Base-by-base conservation (phyloP, 2,888 invertebrate species). In the Drosophila anomalata region DNA sequence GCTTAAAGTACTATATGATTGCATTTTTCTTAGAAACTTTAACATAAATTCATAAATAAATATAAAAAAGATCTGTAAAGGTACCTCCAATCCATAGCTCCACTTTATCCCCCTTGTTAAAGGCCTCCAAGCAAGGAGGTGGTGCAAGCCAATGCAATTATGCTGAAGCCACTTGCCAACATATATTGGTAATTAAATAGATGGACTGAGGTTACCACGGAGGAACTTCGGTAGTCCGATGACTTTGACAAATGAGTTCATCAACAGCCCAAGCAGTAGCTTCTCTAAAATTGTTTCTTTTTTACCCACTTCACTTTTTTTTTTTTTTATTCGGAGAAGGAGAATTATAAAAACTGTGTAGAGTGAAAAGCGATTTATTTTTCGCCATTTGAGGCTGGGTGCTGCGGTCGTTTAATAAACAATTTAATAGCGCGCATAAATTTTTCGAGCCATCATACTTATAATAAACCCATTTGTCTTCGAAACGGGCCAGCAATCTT, bases 191-290 rank as follows among this genome's bases (percentile, higher is more conserved):
- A 83, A 86, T 84, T 84, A 86, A 88, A 86, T 79, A 78, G 78
- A 78, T 75, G 78, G 70, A 65, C 53, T 59, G 75, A 63, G 78
- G 65, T 69, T 73, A 48, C 77, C 72, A 68, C 65, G 57, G 57
- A 59, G 66, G 55, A 46, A 42, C 50, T 12, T 41, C 29, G 42
- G 47, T 48, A 31, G 46, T 39, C 44, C 52, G 55, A 52, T 71
- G 82, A 82, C 82, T 59, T 82, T 87, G 88, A 82, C 82, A 87
- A 87, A 82, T 82, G 82, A 77, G 88, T 85, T 87, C 88, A 87
- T 82, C 82, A 82, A 73, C 82, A 87, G 81, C 80, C 77, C 54
- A 51, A 58, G 58, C 48, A 54, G 57, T 33, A 60, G 62, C 54
- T 51, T 20, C 46, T 42, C 22, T 44, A 31, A 39, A 33, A 33